Evolutionary conservation across 2,888 invertebrate genomes (phyloP).

Genomic region (Phyllotreta cruciferae): DNA sequence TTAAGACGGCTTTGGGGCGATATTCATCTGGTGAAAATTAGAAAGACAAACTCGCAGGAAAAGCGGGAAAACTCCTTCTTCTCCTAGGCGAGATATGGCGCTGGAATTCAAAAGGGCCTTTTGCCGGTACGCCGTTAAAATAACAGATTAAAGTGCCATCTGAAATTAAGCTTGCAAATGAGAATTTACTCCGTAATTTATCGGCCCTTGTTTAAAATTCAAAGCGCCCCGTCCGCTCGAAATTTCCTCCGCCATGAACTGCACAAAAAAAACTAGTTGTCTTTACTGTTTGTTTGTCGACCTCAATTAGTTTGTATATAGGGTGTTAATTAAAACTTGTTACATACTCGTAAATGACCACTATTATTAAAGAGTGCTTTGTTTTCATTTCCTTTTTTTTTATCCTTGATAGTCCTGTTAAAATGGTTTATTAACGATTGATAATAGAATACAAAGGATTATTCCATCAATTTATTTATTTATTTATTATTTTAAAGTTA

Average conservation of each 20-base stretch:
- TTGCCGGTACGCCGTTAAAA: conserved; percentile 37
- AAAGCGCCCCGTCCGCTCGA: conserved; percentile 21
- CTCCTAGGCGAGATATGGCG: conserved; percentile 25
- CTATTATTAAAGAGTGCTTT: too few species aligned
- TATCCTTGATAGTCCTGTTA: too few species aligned
- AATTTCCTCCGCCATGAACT: conserved; percentile 35
- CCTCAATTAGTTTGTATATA: too few species aligned
- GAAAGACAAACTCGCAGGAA: conserved; percentile 30
- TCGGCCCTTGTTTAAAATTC: conserved; percentile 41
- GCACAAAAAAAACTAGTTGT: conserved; percentile 24
- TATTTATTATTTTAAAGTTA: too few species aligned
- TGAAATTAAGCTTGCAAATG: conserved; percentile 40
- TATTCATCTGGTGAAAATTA: conserved; percentile 1
- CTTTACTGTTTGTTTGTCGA: too few species aligned
- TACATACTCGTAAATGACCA: too few species aligned
- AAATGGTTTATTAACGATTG: too few species aligned
- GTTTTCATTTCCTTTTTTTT: too few species aligned
- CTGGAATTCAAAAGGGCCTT: conserved; percentile 33
- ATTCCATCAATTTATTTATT: too few species aligned
- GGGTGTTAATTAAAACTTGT: too few species aligned
- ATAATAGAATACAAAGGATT: too few species aligned
- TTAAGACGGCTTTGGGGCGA: too few species aligned
- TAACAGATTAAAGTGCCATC: conserved; percentile 42
- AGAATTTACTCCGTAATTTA: conserved; percentile 44
- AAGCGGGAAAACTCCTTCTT: conserved; percentile 17